phyloP scores from a whole-genome alignment of 2,113 vertebrate species.

The Gasterosteus nipponicus region DNA sequence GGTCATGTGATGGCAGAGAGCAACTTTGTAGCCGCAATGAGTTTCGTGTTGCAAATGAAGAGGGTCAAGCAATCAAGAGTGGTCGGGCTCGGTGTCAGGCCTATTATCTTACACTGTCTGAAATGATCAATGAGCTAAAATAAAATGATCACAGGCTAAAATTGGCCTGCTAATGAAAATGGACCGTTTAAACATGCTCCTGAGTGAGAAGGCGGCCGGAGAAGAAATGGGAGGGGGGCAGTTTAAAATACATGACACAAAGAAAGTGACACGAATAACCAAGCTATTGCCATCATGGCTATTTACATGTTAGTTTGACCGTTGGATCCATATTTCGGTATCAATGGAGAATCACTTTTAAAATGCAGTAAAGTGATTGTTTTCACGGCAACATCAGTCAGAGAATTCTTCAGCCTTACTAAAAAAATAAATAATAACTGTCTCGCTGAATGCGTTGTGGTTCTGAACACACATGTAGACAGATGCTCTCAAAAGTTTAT shows the following conservation, averaged over 20 bases:
- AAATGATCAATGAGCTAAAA: constrained; percentile 92
- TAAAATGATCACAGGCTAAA: constrained; percentile 93
- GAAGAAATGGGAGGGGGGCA: constrained; percentile 54
- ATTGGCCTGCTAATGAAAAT: constrained; percentile 92
- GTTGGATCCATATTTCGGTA: constrained; percentile 1
- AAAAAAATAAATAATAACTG: background rate
- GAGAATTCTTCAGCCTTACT: background rate
- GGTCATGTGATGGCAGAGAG: constrained; percentile 65
- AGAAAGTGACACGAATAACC: constrained; percentile 38
- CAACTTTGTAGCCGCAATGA: constrained; percentile 81
- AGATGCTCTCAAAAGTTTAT: constrained; percentile 57
- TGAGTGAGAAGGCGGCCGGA: constrained; percentile 74
- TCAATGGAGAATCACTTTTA: constrained; percentile 4
- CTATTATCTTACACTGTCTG: constrained; percentile 87
- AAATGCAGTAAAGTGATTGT: constrained; percentile 5
- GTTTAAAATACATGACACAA: constrained; percentile 41
- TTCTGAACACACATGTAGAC: background rate
- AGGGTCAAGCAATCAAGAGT: constrained; percentile 93
- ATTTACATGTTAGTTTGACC: constrained; percentile 18
- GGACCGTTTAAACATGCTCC: constrained; percentile 84
- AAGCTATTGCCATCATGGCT: background rate
- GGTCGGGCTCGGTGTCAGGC: constrained; percentile 85
- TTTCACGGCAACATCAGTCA: constrained; percentile 3
- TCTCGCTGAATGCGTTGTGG: background rate
- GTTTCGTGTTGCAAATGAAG: constrained; percentile 87